Percentiles rank a stretch among this genome's conserved stretches.
Evolutionary conservation across 2,888 invertebrate species (phyloP).

Genomic region (Agriotes lineatus): DNA sequence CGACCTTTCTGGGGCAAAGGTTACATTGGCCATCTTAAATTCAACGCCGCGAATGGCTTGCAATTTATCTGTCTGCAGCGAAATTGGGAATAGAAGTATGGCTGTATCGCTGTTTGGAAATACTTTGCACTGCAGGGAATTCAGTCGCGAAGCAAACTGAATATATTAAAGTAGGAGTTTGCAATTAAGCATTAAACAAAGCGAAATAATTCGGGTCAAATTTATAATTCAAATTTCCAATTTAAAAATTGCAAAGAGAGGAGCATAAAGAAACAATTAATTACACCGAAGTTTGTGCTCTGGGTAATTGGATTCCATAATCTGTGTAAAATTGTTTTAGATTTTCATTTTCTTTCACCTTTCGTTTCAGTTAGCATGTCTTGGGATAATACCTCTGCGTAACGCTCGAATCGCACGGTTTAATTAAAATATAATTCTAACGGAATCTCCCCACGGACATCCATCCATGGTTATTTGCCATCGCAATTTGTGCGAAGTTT

Average conservation of each 20-base stretch:
- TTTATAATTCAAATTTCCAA: neutral
- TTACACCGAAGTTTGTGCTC: neutral
- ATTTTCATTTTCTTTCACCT: neutral
- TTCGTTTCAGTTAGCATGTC: neutral
- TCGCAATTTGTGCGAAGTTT: neutral
- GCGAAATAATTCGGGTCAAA: no score
- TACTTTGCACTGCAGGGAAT: no score
- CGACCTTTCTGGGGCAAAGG: no score
- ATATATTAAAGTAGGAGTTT: no score
- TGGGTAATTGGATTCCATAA: neutral
- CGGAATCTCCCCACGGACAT: neutral
- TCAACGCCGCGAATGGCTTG: no score
- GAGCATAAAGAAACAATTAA: neutral
- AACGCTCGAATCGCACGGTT: neutral
- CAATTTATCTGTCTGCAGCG: no score
- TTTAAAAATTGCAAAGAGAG: neutral
- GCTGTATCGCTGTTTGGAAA: no score
- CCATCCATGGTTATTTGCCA: neutral
- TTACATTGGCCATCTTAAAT: no score
- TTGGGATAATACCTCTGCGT: neutral
- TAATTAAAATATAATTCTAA: constrained; percentile 13
- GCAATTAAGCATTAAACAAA: no score
- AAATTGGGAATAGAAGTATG: no score
- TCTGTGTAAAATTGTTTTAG: neutral
- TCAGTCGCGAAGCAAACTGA: no score